Evolutionary conservation across 2,888 invertebrate genomes (phyloP).

Genomic region (Neria commutata): DNA sequence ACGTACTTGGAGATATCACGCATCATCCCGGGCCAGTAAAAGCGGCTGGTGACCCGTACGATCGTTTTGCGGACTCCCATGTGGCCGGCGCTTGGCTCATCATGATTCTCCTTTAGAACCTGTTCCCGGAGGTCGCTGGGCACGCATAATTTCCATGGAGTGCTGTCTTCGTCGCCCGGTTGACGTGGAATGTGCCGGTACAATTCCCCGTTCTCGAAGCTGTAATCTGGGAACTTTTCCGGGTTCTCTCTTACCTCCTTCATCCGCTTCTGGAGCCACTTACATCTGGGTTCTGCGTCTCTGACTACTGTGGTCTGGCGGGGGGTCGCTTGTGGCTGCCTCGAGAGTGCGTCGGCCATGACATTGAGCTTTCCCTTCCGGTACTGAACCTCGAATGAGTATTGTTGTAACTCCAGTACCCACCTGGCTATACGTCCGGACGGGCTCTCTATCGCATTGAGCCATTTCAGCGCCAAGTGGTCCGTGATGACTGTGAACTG

Average conservation of each 20-base stretch:
- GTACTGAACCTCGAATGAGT: conserved; percentile 6
- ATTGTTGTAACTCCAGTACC: conserved; percentile 21
- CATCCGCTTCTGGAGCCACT: neutral
- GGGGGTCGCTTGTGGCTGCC: too few species aligned
- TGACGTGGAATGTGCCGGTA: neutral
- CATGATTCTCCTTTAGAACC: neutral
- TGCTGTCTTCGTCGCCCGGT: neutral
- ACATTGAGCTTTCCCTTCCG: too few species aligned
- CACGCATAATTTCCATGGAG: neutral
- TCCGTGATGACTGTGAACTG: too few species aligned
- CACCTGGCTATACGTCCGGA: conserved; percentile 14
- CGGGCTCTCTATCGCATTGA: conserved; percentile 17
- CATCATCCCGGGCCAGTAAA: conserved; percentile 15
- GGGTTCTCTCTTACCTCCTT: neutral
- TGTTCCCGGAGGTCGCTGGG: neutral
- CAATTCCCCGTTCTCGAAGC: neutral
- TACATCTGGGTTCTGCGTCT: too few species aligned
- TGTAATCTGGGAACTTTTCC: neutral
- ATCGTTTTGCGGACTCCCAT: neutral
- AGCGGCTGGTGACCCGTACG: neutral
- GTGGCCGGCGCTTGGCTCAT: neutral
- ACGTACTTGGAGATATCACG: too few species aligned
- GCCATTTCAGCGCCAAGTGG: too few species aligned
- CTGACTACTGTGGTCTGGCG: too few species aligned
- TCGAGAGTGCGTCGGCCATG: too few species aligned